These are phyloP conservation scores for Astreopora myriophthalma DNA, from an alignment of 64 coral and sea anemone species.

Conservation along the genomic window DNA sequence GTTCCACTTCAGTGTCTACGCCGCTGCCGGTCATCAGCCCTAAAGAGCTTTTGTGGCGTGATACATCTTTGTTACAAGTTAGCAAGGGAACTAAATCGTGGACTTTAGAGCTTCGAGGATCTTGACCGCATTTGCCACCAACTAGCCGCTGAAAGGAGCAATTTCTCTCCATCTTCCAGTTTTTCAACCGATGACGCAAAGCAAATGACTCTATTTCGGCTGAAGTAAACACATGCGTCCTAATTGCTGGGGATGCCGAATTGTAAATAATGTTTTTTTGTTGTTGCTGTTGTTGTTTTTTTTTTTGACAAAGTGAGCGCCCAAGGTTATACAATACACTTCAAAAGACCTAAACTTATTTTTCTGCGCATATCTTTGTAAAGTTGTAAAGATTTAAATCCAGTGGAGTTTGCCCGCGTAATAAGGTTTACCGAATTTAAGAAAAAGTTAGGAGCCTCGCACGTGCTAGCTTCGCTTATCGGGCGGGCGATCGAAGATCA, in stretches of 20 bases:
- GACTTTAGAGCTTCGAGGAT: background rate
- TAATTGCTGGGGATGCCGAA: too few species aligned
- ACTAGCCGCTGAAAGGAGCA: too few species aligned
- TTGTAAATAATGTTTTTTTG: too few species aligned
- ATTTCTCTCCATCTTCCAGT: too few species aligned
- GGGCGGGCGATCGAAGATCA: too few species aligned
- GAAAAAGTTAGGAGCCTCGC: constrained; percentile 43
- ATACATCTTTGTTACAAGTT: constrained; percentile 41
- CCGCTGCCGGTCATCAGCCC: constrained; percentile 13
- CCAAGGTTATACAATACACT: background rate
- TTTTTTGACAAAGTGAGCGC: too few species aligned
- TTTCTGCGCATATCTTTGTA: background rate
- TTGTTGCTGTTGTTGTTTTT: too few species aligned
- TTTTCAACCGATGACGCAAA: too few species aligned
- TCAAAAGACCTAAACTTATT: background rate
- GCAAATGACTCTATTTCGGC: too few species aligned
- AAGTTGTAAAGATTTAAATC: background rate
- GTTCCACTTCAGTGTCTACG: constrained; percentile 65
- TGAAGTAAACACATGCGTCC: too few species aligned
- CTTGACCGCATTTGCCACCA: too few species aligned
- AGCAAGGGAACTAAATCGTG: constrained; percentile 21
- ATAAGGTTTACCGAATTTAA: background rate
- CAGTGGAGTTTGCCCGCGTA: too few species aligned
- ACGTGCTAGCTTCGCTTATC: constrained; percentile 49
- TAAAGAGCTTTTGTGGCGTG: constrained; percentile 22